phyloP scores from a whole-genome alignment of 2,797 vertebrate species.

The Hydrocynus forskahlii region DNA sequence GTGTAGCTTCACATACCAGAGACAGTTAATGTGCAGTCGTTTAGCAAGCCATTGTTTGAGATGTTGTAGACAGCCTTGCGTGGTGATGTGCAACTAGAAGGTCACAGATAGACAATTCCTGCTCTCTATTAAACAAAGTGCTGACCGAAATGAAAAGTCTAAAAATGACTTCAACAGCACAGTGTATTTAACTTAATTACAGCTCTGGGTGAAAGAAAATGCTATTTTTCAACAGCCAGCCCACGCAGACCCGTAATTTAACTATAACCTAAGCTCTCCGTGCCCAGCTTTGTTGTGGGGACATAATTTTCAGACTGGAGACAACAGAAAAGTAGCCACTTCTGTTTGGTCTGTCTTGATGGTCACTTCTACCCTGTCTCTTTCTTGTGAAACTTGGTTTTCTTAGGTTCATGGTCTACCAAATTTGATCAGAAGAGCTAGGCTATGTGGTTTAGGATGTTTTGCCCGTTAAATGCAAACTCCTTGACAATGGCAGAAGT shows the following conservation, averaged over 20 bases:
- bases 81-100: not conserved
- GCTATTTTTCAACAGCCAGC: slow-evolving; percentile 58
- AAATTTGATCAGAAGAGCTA: no score
- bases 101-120: slow-evolving; percentile 35
- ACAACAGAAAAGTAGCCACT: not conserved
- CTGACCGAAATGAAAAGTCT: slow-evolving; percentile 45
- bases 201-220: slow-evolving; percentile 56
- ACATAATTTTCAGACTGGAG: slow-evolving; percentile 35
- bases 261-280: slow-evolving; percentile 14
- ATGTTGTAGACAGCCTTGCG: not conserved
- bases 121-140: slow-evolving; percentile 61
- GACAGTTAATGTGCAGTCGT: not conserved
- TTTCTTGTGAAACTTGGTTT: not conserved
- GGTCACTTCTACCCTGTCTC: not conserved
- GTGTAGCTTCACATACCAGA: not conserved
- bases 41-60: not conserved
- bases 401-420: not conserved
- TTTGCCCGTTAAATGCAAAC: no score
- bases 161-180: slow-evolving; percentile 60
- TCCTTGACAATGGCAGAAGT: not conserved
- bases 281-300: slow-evolving; percentile 28
- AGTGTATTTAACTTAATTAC: slow-evolving; percentile 68
- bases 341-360: not conserved
- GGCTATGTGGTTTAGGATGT: no score
- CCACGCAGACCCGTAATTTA: slow-evolving; percentile 54